Percentiles rank a stretch among this genome's conserved stretches.
These are phyloP conservation scores for Coelopa frigida DNA, from an alignment of 1,140 invertebrate genomes.

Conservation along the genomic window DNA sequence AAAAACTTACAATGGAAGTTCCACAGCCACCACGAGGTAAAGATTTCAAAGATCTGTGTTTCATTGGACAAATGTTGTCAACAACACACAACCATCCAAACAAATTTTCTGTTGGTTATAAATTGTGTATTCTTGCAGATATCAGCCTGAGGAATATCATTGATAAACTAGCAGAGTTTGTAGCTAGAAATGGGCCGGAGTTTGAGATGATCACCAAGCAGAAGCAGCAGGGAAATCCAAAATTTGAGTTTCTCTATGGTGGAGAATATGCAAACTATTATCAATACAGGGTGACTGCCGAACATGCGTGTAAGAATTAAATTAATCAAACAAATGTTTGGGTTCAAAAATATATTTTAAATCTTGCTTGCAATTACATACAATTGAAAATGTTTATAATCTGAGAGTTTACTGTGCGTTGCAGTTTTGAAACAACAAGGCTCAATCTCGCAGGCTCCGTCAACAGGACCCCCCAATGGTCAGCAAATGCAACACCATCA, in stretches of 20 bases:
- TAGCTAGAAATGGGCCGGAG: slow-evolving; percentile 95
- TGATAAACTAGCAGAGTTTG: slow-evolving; percentile 96
- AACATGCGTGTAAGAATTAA: slow-evolving; percentile 33
- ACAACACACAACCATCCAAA: neutral
- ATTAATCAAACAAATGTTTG: neutral
- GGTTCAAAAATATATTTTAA: neutral
- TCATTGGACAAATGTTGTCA: neutral
- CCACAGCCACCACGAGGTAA: slow-evolving; percentile 11
- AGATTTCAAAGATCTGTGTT: neutral
- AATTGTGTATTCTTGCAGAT: slow-evolving; percentile 19
- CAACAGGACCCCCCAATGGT: slow-evolving; percentile 23
- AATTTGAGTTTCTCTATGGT: slow-evolving; percentile 94
- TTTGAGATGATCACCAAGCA: slow-evolving; percentile 98
- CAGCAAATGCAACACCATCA: slow-evolving; percentile 31
- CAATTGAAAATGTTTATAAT: too few species aligned
- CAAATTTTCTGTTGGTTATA: neutral
- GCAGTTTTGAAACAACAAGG: slow-evolving; percentile 48
- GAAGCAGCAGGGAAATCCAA: slow-evolving; percentile 95
- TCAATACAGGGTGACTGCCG: slow-evolving; percentile 71
- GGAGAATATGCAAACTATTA: slow-evolving; percentile 95
- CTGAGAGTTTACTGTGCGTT: too few species aligned
- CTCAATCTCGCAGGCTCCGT: slow-evolving; percentile 10
- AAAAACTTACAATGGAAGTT: neutral
- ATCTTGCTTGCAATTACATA: neutral
- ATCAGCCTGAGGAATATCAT: slow-evolving; percentile 72